Percentiles rank a stretch among this genome's conserved stretches.
Evolutionary conservation across 2,797 vertebrate species (phyloP).

Genomic region (Margarornis squamiger): DNA sequence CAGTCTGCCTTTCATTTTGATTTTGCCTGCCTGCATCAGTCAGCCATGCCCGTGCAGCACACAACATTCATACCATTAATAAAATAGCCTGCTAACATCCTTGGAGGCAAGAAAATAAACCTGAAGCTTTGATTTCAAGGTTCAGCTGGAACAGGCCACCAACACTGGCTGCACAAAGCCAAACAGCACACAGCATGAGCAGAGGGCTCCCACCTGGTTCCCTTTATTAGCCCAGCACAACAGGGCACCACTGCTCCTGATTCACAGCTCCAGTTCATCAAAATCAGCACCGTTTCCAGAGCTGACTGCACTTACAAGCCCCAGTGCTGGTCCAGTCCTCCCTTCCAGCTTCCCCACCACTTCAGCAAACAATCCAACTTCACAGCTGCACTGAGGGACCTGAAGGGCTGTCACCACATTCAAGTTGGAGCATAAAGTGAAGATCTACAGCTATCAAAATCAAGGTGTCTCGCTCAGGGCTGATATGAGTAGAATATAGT

Average conservation of each 20-base stretch:
- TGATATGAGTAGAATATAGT: not conserved
- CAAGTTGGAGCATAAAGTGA: not conserved
- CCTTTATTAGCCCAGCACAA: not conserved
- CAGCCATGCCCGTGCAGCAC: not conserved
- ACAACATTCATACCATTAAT: not conserved
- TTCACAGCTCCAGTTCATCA: not conserved
- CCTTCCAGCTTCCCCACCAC: not conserved
- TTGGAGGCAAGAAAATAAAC: not conserved
- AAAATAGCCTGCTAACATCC: not conserved
- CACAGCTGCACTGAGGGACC: not conserved
- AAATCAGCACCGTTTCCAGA: not conserved
- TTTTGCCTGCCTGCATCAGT: not conserved
- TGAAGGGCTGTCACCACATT: not conserved
- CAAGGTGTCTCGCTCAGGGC: not conserved
- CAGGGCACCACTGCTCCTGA: not conserved
- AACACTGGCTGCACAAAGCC: not conserved
- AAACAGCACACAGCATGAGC: not conserved
- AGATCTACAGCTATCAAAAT: not conserved
- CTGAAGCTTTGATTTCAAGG: not conserved
- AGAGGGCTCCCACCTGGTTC: not conserved
- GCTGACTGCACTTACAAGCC: not conserved
- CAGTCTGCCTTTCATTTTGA: not conserved
- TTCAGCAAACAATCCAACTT: not conserved
- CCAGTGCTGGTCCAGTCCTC: fast-evolving
- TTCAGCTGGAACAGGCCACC: not conserved